Conservation (phyloP, 2,113 vertebrate species). For the Falcunculus frontatus region DNA sequence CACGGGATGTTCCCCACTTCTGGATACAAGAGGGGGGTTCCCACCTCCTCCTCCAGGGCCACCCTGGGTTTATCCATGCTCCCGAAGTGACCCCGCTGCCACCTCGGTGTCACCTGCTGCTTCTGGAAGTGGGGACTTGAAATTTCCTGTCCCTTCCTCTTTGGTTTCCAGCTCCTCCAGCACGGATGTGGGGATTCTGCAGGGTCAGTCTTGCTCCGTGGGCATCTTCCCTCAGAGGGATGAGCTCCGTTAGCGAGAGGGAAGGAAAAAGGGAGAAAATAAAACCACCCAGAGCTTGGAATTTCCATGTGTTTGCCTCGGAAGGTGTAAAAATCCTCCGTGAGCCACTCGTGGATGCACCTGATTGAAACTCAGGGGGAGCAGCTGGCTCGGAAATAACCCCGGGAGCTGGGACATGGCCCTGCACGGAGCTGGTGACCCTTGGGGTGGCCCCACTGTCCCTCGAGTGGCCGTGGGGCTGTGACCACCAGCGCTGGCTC, state of each 20-base stretch:
- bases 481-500: not conserved
- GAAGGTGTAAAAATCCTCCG: not conserved
- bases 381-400: accelerated
- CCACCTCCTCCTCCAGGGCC: not conserved
- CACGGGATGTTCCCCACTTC: not conserved
- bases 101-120: not conserved
- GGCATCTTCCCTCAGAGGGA: accelerated
- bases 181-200: accelerated
- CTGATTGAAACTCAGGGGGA: not conserved
- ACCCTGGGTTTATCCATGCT: not conserved
- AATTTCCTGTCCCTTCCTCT: not conserved
- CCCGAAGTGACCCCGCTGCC: not conserved
- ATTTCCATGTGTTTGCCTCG: accelerated
- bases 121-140: not conserved
- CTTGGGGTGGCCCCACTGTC: not conserved
- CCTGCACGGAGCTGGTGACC: not conserved
- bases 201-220: accelerated
- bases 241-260: not conserved
- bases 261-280: not conserved
- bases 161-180: not conserved
- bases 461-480: not conserved
- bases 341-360: not conserved
- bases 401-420: not conserved
- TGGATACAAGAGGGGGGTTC: not conserved
- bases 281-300: not conserved